Base-by-base conservation (phyloP, 2,797 vertebrate genomes). In the Selene dorsalis region DNA sequence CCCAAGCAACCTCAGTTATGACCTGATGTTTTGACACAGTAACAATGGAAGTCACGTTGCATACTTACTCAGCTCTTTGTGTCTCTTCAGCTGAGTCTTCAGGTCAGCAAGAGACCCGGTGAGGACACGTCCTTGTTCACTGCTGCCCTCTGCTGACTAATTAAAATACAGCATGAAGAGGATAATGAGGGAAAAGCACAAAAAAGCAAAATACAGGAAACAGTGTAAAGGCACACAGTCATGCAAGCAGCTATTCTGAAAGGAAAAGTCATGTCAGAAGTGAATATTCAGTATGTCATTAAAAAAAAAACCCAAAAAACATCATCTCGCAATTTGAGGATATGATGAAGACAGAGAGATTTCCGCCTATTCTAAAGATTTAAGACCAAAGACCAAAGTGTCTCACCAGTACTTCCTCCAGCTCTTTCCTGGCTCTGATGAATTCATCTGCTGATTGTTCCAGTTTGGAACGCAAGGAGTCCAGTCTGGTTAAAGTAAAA, bases 121-220 rank as follows among this genome's bases (percentile, higher is more conserved):
- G 83, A 91, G 67, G 67, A 95, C 80, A 52, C 79, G 93, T 84
- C 87, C 94, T 91, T 97, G 96, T 96, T 98, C 95, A 93, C 92
- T 95, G 87, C 93, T 97, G 97, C 95, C 94, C 94, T 96, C 95
- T 95, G 95, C 93, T 95, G 97, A 94, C 96, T 96, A 83, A 72
- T 86, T 52, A 79, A 82, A 80, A 90, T 53, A 93, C 92, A 94
- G 48, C 30, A 39, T 65, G 4, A 63, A 16, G 22, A 14, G 38
- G 6, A 64, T 61, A 14, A 63, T 28, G 48, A 28, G 20, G 73
- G 20, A 70, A 48, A 79, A 57, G 13, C 32, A 55, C 60, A 71
- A 72, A 39, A 60, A n/a, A 55, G 39, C 18, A 64, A 26, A 0
- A 26, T 11, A 65, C 3, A 53, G 32, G 52, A 74, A 72, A 73